A percentile compares a stretch with the other conserved stretches of the same genome.
phyloP scores from a whole-genome alignment of 2,113 vertebrate genomes.

The Mola mola region DNA sequence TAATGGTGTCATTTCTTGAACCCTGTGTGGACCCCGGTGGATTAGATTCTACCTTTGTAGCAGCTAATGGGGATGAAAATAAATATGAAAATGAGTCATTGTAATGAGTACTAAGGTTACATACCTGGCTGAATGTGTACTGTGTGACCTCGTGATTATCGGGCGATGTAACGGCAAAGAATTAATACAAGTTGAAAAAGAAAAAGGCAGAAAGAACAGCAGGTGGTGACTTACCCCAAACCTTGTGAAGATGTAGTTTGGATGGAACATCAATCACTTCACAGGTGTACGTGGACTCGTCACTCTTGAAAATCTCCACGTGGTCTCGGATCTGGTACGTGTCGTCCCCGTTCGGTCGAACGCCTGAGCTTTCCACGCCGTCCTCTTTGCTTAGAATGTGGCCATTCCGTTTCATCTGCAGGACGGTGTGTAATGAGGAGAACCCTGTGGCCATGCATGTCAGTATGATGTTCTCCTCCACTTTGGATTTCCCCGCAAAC shows the following conservation, averaged over 20 bases:
- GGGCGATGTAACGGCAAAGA: no score
- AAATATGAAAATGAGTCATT: no score
- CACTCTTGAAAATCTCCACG: conserved; percentile 40
- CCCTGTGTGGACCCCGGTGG: no score
- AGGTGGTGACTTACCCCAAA: conserved; percentile 40
- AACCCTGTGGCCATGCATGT: conserved; percentile 70
- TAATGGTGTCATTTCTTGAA: no score
- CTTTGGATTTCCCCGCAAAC: neutral
- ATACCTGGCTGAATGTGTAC: no score
- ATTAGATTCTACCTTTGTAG: no score
- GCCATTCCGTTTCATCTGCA: conserved; percentile 22
- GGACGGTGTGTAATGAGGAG: conserved; percentile 16
- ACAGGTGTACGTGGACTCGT: neutral
- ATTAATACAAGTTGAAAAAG: no score
- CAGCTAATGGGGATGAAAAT: no score
- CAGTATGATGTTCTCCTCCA: neutral
- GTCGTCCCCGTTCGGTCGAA: conserved; percentile 48
- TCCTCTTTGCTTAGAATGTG: fast-evolving
- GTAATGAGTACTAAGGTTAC: no score
- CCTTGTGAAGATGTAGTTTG: fast-evolving
- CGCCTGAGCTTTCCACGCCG: fast-evolving
- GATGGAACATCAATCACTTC: neutral
- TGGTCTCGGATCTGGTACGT: conserved; percentile 52
- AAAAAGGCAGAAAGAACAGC: neutral
- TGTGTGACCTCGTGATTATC: no score